These are phyloP conservation scores for Polypterus bichir DNA, from an alignment of 2,113 vertebrate species.

Conservation along the genomic window DNA sequence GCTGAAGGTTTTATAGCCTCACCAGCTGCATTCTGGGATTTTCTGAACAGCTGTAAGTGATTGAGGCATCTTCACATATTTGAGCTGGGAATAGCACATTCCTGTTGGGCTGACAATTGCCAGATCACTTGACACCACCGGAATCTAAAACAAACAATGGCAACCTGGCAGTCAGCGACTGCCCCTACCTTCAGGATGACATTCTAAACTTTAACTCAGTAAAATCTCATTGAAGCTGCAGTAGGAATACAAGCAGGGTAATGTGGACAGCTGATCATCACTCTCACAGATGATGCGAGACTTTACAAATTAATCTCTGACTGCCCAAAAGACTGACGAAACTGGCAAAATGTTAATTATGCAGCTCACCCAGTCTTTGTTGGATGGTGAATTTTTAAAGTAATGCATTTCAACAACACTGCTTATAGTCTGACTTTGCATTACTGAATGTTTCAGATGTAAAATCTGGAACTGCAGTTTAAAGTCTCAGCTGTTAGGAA, in stretches of 20 bases:
- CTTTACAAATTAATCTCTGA: not conserved
- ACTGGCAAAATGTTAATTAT: not conserved
- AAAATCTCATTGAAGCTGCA: not conserved
- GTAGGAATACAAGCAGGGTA: not conserved
- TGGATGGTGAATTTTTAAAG: too few species aligned
- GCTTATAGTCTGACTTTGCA: too few species aligned
- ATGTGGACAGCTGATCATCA: not conserved
- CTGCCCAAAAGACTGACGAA: not conserved
- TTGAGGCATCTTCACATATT: conserved; percentile 41
- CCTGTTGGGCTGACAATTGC: conserved; percentile 28
- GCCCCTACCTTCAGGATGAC: not conserved
- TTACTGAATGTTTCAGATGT: too few species aligned
- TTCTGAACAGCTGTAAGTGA: conserved; percentile 57
- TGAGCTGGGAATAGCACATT: conserved; percentile 56
- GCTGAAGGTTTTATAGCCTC: conserved; percentile 26
- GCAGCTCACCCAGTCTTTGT: too few species aligned
- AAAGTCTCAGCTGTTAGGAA: too few species aligned
- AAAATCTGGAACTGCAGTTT: too few species aligned
- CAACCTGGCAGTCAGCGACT: not conserved
- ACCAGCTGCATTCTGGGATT: conserved; percentile 35
- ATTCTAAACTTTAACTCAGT: not conserved
- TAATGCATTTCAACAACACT: too few species aligned
- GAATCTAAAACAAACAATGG: conserved; percentile 1
- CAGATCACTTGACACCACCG: conserved; percentile 14
- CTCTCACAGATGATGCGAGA: not conserved